Percentiles rank a stretch among this genome's conserved stretches.
phyloP scores from a whole-genome alignment of 2,888 invertebrate species.

The Coenonympha arcania region DNA sequence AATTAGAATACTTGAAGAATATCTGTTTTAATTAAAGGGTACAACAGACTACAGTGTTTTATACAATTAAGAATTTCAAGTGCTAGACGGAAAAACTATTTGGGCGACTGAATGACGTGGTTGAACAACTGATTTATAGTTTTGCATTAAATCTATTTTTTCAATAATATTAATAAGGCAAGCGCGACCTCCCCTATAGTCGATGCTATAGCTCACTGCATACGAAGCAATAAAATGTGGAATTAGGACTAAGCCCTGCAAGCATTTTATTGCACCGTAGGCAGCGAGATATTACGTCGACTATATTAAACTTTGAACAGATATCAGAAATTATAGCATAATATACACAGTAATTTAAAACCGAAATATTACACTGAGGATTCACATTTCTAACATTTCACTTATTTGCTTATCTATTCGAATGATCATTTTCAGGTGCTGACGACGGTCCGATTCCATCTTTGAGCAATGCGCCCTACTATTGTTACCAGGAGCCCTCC shows the following conservation, averaged over 20 bases:
- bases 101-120: background rate
- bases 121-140: background rate
- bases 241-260: too few species aligned
- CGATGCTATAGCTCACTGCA: too few species aligned
- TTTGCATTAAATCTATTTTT: background rate
- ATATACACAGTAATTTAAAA: too few species aligned
- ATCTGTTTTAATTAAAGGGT: slow-evolving; percentile 19
- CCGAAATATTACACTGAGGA: background rate
- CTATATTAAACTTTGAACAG: too few species aligned
- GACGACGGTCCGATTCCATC: slow-evolving; percentile 57
- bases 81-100: slow-evolving; percentile 10
- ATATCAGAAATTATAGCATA: too few species aligned
- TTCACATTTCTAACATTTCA: background rate
- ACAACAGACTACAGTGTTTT: slow-evolving; percentile 18
- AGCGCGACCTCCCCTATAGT: too few species aligned
- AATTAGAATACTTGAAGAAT: slow-evolving; percentile 18
- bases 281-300: too few species aligned
- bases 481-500: slow-evolving; percentile 57
- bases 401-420: slow-evolving; percentile 4
- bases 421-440: slow-evolving; percentile 45
- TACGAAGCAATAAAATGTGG: too few species aligned
- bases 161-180: too few species aligned
- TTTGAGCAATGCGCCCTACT: slow-evolving; percentile 56
- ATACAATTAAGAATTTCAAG: slow-evolving; percentile 17
- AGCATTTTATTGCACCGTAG: too few species aligned